A percentile compares a stretch with the other conserved stretches of the same genome.
phyloP scores from a whole-genome alignment of 2,888 invertebrate species.

The Parnassius glacialis region DNA sequence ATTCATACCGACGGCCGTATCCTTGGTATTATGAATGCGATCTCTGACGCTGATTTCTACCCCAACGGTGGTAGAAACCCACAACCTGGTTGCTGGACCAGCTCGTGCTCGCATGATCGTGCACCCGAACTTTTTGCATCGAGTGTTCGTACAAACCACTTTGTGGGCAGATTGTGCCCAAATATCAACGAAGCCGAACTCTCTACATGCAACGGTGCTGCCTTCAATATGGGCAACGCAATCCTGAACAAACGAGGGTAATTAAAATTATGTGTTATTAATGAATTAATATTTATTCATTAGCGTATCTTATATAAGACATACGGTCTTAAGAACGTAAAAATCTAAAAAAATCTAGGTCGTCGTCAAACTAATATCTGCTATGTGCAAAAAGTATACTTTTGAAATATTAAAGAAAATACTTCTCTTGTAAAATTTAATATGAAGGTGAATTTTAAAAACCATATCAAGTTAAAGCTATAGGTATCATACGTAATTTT shows the following conservation, averaged over 20 bases:
- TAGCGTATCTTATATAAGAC: no score
- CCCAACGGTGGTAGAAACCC: slow-evolving; percentile 62
- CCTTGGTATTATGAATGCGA: slow-evolving; percentile 55
- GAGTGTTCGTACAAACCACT: slow-evolving; percentile 49
- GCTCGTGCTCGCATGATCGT: slow-evolving; percentile 59
- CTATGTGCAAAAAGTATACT: no score
- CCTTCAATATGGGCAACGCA: slow-evolving; percentile 52
- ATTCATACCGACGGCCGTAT: slow-evolving; percentile 64
- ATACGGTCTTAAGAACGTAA: no score
- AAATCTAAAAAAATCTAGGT: no score
- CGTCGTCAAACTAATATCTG: no score
- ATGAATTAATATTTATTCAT: no score
- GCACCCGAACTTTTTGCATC: slow-evolving; percentile 54
- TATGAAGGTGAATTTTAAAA: no score
- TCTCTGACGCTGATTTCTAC: slow-evolving; percentile 61
- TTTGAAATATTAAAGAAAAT: no score
- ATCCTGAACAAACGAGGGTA: slow-evolving; percentile 50
- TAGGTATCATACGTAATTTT: no score
- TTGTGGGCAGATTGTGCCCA: slow-evolving; percentile 48
- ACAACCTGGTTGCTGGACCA: slow-evolving; percentile 60
- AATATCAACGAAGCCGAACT: slow-evolving; percentile 46
- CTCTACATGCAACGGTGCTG: slow-evolving; percentile 42
- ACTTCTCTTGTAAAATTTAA: no score
- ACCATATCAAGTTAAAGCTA: no score
- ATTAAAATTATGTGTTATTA: slow-evolving; percentile 7